Percentiles rank a stretch among this genome's conserved stretches.
These are phyloP conservation scores for Catocala fraxini DNA, from an alignment of 2,888 invertebrate genomes.

Conservation along the genomic window DNA sequence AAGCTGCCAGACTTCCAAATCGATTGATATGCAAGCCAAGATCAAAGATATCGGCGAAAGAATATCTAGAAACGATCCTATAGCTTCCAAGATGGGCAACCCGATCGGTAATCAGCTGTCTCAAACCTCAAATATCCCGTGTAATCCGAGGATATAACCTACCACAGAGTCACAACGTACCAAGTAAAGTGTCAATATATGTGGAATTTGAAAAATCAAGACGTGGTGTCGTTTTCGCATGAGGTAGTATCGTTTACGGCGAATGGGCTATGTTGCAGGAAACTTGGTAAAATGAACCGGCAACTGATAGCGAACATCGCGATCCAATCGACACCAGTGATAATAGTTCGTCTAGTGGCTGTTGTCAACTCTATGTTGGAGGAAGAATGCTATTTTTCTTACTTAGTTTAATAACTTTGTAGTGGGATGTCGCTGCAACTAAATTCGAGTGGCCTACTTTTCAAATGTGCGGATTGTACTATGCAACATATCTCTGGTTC, in stretches of 20 bases:
- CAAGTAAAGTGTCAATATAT: slow-evolving; percentile 43
- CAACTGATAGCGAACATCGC: slow-evolving; percentile 38
- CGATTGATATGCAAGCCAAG: too few relatives aligned
- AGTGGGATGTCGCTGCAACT: too few relatives aligned
- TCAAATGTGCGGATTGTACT: too few relatives aligned
- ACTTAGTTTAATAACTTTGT: too few relatives aligned
- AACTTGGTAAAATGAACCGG: slow-evolving; percentile 52
- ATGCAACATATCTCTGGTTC: too few relatives aligned
- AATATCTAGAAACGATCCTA: slow-evolving; percentile 2
- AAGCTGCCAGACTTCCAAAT: too few relatives aligned
- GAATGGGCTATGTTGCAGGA: slow-evolving; percentile 57
- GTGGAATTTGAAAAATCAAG: slow-evolving; percentile 62
- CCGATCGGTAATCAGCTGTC: slow-evolving; percentile 11
- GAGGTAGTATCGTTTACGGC: slow-evolving; percentile 47
- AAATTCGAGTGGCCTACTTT: too few relatives aligned
- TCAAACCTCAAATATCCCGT: slow-evolving; percentile 15
- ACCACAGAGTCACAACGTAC: slow-evolving; percentile 14
- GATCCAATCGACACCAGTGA: slow-evolving; percentile 53
- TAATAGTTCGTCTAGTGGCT: slow-evolving; percentile 41
- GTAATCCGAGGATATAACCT: slow-evolving; percentile 20
- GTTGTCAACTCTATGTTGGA: slow-evolving; percentile 34
- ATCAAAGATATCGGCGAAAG: background rate
- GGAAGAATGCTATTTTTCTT: background rate
- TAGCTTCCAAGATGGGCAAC: slow-evolving; percentile 7
- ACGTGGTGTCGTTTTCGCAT: slow-evolving; percentile 55